Conservation (phyloP, 1,140 invertebrate genomes). For the Heliconius melpomene region DNA sequence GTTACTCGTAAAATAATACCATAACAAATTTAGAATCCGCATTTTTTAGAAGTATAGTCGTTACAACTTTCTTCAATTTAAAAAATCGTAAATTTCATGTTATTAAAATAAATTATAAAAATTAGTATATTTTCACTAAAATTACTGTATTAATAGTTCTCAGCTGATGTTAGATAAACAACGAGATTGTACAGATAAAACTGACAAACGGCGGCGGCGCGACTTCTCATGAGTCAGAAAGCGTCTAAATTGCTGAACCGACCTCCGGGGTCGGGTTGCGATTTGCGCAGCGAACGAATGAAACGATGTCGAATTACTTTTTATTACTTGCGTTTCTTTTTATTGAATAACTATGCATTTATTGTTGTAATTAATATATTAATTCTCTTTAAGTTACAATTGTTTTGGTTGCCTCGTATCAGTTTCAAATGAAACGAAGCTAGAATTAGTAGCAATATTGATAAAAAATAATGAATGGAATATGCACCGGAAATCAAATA, state of each 20-base stretch:
- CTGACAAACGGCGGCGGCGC: constrained; percentile 8
- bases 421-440: no score
- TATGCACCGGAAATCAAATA: not conserved
- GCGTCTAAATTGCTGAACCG: constrained; percentile 53
- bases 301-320: constrained; percentile 33
- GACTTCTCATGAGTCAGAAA: constrained; percentile 47
- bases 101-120: no score
- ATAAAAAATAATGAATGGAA: not conserved
- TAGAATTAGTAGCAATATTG: no score
- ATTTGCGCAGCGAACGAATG: constrained; percentile 44
- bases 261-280: constrained; percentile 56
- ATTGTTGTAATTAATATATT: not conserved
- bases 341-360: not conserved
- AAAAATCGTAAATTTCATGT: no score
- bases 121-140: not conserved
- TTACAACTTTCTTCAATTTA: no score
- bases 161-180: not conserved
- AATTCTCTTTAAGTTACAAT: no score
- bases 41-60: no score
- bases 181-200: constrained; percentile 23
- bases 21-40: no score
- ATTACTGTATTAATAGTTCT: not conserved
- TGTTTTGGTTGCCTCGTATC: no score
- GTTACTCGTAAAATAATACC: no score
- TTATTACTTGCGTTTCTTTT: not conserved